Conservation (phyloP, 2,888 invertebrate species). For the Trilocha varians region DNA sequence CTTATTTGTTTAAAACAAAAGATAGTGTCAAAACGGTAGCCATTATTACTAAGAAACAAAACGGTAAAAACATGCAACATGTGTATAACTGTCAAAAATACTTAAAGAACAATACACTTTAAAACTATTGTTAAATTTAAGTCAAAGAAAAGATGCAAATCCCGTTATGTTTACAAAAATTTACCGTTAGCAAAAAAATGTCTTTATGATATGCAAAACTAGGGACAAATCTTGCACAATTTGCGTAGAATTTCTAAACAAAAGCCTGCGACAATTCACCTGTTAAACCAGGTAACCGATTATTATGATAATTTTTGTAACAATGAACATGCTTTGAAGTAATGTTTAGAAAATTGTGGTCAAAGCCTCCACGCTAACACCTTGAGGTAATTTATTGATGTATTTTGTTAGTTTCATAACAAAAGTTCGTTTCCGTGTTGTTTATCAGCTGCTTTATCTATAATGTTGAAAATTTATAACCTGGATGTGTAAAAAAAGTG, state of each 20-base stretch:
- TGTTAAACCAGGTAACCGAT: constrained; percentile 64
- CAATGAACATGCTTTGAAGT: constrained; percentile 45
- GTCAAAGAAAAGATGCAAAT: constrained; percentile 44
- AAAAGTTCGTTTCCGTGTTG: constrained; percentile 69
- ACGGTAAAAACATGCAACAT: constrained; percentile 40
- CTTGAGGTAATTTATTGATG: constrained; percentile 66
- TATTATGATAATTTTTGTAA: constrained; percentile 61
- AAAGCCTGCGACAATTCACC: constrained; percentile 51
- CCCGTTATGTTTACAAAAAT: constrained; percentile 64
- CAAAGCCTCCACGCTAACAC: constrained; percentile 53
- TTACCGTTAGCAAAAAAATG: constrained; percentile 57
- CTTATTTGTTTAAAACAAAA: constrained; percentile 15
- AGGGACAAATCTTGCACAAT: constrained; percentile 46
- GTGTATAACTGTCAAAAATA: constrained; percentile 11
- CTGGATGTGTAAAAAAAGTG: constrained; percentile 17
- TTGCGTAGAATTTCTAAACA: constrained; percentile 40
- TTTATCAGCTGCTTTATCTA: constrained; percentile 59
- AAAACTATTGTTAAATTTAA: constrained; percentile 42
- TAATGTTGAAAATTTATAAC: constrained; percentile 41
- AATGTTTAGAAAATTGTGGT: constrained; percentile 67
- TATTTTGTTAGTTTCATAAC: constrained; percentile 55
- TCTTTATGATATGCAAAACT: constrained; percentile 35
- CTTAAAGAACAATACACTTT: constrained; percentile 10
- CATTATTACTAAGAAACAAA: constrained; percentile 34
- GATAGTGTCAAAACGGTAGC: constrained; percentile 17